Evolutionary conservation across 2,888 invertebrate genomes (phyloP), one percentile per base, ranked within the genome.

Genomic region (Tenthredo scrophulariae): DNA sequence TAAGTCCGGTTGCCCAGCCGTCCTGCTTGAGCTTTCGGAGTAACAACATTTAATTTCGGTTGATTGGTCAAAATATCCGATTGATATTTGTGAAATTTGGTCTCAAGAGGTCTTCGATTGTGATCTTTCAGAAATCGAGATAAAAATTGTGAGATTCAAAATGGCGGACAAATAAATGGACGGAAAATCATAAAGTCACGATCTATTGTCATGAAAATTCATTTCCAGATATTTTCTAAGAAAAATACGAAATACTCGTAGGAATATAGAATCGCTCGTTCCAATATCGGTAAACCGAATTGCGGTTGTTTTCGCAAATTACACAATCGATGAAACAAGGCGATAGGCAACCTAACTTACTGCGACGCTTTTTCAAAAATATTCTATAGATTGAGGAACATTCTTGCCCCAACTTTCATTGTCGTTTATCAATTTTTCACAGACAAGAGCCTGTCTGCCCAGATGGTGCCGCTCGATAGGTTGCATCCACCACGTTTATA

Each of bases 371-470:
- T 18, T 26, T 3, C 72, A 72, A 72, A 43, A 50, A 67, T 33
- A 29, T 33, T 46, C 15, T 9, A 37, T 33, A 7, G 58, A 58
- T 50, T 37, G 58, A 50, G 40, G 79, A 62, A n/a, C 13, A 18
- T 50, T 50, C 4, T 1, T 37, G 58, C 7, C 62, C 13, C 40
- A 33, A 54, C 10, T 50, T 77, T 22, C 65, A 26, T 50, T 29
- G 67, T 67, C 26, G 67, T 83, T 67, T 83, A 67, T 67, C 67
- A 83, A 83, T 83, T 83, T 83, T 83, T 65, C 82, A 50, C 50
- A 83, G 67, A 83, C 65, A 46, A 50, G 46, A 33, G 67, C 67
- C 67, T 83, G 82, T 83, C 82, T 67, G 46, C 29, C 82, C 67
- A 67, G 67, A 83, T 67, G 82, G 67, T 67, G 54, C 67, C 46